These are phyloP conservation scores for Callipepla californica DNA, from an alignment of 2,113 vertebrate genomes.

Conservation along the genomic window DNA sequence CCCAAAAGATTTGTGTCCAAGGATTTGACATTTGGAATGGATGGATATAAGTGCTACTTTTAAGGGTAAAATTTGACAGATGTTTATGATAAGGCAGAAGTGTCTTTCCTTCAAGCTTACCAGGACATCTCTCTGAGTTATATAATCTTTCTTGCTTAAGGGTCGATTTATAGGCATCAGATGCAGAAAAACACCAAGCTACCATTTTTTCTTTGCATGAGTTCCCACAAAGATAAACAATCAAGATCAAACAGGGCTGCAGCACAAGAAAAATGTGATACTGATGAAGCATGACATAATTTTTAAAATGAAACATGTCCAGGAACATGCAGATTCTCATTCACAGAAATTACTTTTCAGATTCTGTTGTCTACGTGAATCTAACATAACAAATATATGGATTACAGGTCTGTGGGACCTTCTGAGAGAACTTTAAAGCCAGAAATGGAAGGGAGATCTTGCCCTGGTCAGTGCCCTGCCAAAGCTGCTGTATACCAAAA, in stretches of 20 bases:
- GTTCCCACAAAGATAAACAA: not conserved
- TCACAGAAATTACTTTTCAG: not conserved
- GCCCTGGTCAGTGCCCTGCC: not conserved
- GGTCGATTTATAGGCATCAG: slow-evolving; percentile 36
- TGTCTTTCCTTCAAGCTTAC: not conserved
- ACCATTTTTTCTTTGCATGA: not conserved
- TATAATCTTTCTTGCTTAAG: not conserved
- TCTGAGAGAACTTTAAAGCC: not conserved
- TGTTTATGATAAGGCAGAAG: not conserved
- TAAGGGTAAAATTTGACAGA: not conserved
- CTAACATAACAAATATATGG: not conserved
- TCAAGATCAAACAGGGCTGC: not conserved
- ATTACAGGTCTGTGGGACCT: not conserved
- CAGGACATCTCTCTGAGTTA: not conserved
- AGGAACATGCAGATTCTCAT: not conserved
- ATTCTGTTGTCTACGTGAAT: not conserved
- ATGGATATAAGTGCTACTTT: not conserved
- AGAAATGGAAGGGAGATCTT: not conserved
- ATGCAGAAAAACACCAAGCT: not conserved
- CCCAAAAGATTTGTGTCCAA: not conserved
- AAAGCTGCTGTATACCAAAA: not conserved
- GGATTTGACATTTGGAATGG: not conserved
- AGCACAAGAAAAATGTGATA: not conserved
- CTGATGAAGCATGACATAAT: not conserved
- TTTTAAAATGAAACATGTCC: not conserved